These are phyloP conservation scores for Spondyliosoma cantharus DNA, from an alignment of 2,797 vertebrate species.

Conservation along the genomic window DNA sequence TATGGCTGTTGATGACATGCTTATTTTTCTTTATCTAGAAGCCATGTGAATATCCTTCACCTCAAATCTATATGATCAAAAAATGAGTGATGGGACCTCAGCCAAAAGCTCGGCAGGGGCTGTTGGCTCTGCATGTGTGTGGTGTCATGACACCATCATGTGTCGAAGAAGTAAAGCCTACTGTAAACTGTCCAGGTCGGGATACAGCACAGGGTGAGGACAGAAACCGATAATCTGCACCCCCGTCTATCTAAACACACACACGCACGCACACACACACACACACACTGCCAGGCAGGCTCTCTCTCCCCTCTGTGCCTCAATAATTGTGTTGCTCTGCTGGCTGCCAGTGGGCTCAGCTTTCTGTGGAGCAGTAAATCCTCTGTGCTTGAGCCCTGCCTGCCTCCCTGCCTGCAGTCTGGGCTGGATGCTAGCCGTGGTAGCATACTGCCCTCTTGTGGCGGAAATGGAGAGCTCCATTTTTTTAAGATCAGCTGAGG, in stretches of 20 bases:
- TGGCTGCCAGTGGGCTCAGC: slow-evolving; percentile 51
- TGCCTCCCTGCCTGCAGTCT: slow-evolving; percentile 19
- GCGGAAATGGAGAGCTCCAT: slow-evolving; percentile 5
- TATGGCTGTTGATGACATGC: background rate
- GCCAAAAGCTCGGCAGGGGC: slow-evolving; percentile 30
- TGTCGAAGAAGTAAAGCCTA: slow-evolving; percentile 73
- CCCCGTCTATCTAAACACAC: slow-evolving; percentile 58
- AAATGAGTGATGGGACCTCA: slow-evolving; percentile 20
- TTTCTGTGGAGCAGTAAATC: slow-evolving; percentile 61
- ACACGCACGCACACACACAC: slow-evolving; percentile 81
- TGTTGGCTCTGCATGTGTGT: slow-evolving; percentile 42
- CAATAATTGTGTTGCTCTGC: slow-evolving; percentile 49
- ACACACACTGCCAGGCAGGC: slow-evolving; percentile 63
- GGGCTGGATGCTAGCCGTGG: slow-evolving; percentile 39
- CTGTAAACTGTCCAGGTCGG: slow-evolving; percentile 78
- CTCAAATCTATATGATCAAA: background rate
- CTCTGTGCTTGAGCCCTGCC: slow-evolving; percentile 19
- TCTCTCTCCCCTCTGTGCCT: slow-evolving; percentile 36
- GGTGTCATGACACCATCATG: slow-evolving; percentile 70
- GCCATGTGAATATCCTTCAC: background rate
- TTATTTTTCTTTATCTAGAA: background rate
- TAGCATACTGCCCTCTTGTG: slow-evolving; percentile 75
- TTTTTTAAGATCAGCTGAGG: background rate
- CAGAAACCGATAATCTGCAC: slow-evolving; percentile 60
- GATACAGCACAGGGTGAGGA: slow-evolving; percentile 81